Conservation (phyloP, 2,797 vertebrate genomes). For the Pangasius mekongensis region DNA sequence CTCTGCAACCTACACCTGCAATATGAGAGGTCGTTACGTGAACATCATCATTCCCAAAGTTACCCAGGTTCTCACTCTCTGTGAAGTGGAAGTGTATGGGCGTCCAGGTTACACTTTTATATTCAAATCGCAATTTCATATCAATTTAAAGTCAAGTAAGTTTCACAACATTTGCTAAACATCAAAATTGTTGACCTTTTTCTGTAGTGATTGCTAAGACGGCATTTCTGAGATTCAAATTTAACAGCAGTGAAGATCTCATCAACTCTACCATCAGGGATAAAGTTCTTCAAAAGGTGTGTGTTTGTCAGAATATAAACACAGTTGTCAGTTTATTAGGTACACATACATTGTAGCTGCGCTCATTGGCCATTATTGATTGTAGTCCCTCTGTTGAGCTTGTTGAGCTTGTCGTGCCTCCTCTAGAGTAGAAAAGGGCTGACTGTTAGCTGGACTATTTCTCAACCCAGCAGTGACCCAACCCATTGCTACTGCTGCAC, state of each 20-base stretch:
- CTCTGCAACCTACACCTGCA: not conserved
- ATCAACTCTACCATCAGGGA: not conserved
- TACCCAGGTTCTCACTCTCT: not conserved
- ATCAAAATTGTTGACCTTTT: not conserved
- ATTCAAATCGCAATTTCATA: not conserved
- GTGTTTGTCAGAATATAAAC: not conserved
- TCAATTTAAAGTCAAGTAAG: too few species aligned
- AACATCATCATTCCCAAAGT: slow-evolving; percentile 7
- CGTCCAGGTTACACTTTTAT: not conserved
- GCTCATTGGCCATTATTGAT: not conserved
- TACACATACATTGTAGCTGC: not conserved
- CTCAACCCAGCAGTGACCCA: not conserved
- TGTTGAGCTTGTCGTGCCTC: not conserved
- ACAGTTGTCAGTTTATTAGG: not conserved
- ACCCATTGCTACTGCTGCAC: not conserved
- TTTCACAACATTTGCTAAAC: not conserved
- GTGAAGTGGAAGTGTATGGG: slow-evolving; percentile 12
- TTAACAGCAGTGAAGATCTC: not conserved
- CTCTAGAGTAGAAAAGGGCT: not conserved
- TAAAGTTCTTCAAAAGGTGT: not conserved
- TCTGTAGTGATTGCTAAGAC: not conserved
- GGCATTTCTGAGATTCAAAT: not conserved
- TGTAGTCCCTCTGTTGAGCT: not conserved
- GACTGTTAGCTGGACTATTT: not conserved
- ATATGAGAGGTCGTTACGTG: slow-evolving; percentile 38